Conservation (phyloP, 1,140 invertebrate genomes). For the Ladona fulva region DNA sequence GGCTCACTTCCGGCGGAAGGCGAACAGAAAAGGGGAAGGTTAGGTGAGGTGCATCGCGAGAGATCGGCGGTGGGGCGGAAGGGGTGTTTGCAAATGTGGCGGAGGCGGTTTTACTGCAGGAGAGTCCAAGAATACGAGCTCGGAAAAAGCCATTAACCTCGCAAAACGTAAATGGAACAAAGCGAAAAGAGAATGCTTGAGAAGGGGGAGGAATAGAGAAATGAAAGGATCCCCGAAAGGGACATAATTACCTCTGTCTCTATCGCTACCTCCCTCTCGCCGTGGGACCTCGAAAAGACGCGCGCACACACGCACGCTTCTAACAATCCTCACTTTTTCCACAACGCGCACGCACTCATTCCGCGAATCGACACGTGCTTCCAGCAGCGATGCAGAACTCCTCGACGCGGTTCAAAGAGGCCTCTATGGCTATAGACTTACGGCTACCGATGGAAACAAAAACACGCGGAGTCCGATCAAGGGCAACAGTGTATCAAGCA, state of each 20-base stretch:
- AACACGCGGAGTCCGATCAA: too few relatives aligned
- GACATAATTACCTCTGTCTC: slow-evolving; percentile 9
- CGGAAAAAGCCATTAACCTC: background rate
- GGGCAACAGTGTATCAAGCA: too few relatives aligned
- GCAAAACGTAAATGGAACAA: background rate
- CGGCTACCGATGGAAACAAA: too few relatives aligned
- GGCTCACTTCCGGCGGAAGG: background rate
- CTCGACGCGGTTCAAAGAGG: too few relatives aligned
- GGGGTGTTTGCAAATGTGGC: background rate
- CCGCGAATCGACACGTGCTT: background rate
- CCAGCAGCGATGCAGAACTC: too few relatives aligned
- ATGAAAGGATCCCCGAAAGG: background rate
- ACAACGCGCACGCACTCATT: background rate
- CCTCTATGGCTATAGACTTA: too few relatives aligned
- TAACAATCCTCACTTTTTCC: background rate
- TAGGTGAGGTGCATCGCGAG: background rate
- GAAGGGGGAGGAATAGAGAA: background rate
- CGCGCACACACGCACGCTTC: background rate
- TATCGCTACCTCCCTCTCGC: background rate
- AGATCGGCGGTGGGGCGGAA: background rate
- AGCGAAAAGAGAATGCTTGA: background rate
- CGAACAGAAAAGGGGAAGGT: background rate
- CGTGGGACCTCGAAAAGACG: background rate
- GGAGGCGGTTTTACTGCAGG: background rate
- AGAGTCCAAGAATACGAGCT: background rate